phyloP scores from a whole-genome alignment of 2,113 vertebrate genomes.

The Nothocercus nigrocapillus region DNA sequence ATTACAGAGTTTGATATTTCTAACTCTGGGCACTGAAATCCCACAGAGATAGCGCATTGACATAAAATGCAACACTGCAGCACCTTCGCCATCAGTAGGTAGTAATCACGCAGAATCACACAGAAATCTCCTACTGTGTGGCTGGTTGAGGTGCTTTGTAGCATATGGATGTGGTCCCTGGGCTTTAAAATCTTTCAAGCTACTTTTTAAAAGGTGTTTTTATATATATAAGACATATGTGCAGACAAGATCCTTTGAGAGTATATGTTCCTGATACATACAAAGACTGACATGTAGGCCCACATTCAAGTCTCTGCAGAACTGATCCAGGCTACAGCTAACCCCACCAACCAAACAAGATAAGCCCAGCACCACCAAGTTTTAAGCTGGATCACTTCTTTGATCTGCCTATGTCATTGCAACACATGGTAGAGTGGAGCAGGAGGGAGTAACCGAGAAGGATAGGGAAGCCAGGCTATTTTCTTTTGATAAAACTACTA shows the following conservation, averaged over 20 bases:
- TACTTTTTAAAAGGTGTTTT: not conserved
- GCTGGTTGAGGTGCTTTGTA: not conserved
- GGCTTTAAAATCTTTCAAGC: not conserved
- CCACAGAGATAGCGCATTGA: not conserved
- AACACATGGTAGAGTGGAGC: too few relatives aligned
- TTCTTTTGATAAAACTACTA: not conserved
- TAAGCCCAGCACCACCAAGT: not conserved
- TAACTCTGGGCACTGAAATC: not conserved
- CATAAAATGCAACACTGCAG: rapidly evolving
- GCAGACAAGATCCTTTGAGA: not conserved
- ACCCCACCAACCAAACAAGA: not conserved
- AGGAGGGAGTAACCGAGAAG: not conserved
- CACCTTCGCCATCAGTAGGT: rapidly evolving
- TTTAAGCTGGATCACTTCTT: not conserved
- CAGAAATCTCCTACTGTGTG: not conserved
- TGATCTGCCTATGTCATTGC: not conserved
- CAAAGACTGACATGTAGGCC: not conserved
- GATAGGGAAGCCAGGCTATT: not conserved
- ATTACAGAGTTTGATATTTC: not conserved
- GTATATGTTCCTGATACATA: not conserved
- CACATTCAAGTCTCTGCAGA: not conserved
- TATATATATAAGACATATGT: too few relatives aligned
- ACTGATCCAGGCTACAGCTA: not conserved
- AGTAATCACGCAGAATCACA: not conserved
- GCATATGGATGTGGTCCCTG: not conserved